Percentiles rank a stretch among this genome's conserved stretches.
phyloP scores from a whole-genome alignment of 2,888 invertebrate genomes.

The Stenichneumon culpator region DNA sequence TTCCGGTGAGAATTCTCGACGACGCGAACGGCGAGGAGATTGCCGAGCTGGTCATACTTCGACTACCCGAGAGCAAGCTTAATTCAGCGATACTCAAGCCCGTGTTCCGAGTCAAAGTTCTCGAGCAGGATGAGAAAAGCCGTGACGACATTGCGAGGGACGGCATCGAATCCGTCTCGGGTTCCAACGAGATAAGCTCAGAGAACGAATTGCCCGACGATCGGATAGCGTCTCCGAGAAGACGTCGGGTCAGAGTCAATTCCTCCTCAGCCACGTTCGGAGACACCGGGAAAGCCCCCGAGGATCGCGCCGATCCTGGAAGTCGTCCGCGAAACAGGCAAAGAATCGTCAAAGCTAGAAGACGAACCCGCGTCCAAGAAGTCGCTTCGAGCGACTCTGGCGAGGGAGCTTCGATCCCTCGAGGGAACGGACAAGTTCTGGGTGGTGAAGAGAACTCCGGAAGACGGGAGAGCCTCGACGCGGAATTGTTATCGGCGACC shows the following conservation, averaged over 20 bases:
- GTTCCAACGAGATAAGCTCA: constrained; percentile 68
- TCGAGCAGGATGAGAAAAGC: constrained; percentile 49
- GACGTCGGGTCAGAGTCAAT: constrained; percentile 29
- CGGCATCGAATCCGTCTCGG: background rate
- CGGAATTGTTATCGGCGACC: constrained; percentile 42
- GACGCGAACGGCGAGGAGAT: constrained; percentile 65
- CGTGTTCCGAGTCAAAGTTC: constrained; percentile 67
- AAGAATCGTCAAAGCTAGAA: constrained; percentile 55
- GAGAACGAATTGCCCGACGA: constrained; percentile 66
- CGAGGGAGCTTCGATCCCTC: background rate
- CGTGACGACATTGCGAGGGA: background rate
- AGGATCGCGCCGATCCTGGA: background rate
- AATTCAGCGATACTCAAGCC: constrained; percentile 63
- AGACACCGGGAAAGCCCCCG: background rate
- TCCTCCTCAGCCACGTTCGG: background rate
- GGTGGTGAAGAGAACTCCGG: background rate
- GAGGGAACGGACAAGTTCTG: background rate
- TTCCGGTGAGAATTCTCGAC: constrained; percentile 72
- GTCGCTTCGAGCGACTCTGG: background rate
- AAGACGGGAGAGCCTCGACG: constrained; percentile 22
- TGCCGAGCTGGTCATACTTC: constrained; percentile 67
- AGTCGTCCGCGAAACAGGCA: constrained; percentile 42
- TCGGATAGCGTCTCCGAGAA: constrained; percentile 32
- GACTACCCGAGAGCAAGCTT: constrained; percentile 69
- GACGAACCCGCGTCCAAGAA: constrained; percentile 28